Evolutionary conservation across 2,888 invertebrate genomes (phyloP), one percentile per base, ranked within the genome.

Genomic region (Lycia hirtaria): DNA sequence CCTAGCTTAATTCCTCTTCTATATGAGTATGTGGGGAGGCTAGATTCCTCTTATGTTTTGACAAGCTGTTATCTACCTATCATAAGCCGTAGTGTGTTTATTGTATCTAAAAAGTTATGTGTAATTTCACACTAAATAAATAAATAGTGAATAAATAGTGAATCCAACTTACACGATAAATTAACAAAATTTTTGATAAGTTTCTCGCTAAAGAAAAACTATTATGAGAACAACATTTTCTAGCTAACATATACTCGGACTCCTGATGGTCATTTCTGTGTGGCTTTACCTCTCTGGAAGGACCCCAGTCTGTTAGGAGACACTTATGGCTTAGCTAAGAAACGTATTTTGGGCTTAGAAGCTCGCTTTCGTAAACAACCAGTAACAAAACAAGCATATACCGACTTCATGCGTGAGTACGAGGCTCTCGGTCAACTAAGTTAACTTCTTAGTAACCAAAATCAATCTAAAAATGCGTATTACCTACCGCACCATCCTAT

Each of bases 281-380:
- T 37, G 20, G 35, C 22, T 15, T n/a, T n/a, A n/a, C n/a, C n/a
- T n/a, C n/a, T n/a, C n/a, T n/a, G n/a, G n/a, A n/a, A n/a, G n/a
- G n/a, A n/a, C 32, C 30, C 30, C 24, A 28, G 28, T 30, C 28
- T 14, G 7, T 30, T 45, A n/a, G 45, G 45, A 14, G 32, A 48
- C 19, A 22, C 48, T 33, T 48, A 48, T 24, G 10, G 14, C 35
- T 26, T 48, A 37, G 26, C 48, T n/a, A 45, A 32, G n/a, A 48
- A 48, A 26, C 19, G 26, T 5, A 12, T 48, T 20, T 17, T 37
- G 3, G 20, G 7, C 7, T 20, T 47, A 17, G 22, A 47, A 33
- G 20, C 45, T 47, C 33, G 45, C 12, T 47, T 47, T 20, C 17
- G 20, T 7, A 47, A 47, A 33, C 32, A 33, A 20, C 33, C 45